These are phyloP conservation scores for Microtus montanus DNA, from an alignment of 2,113 vertebrate genomes.

Conservation along the genomic window DNA sequence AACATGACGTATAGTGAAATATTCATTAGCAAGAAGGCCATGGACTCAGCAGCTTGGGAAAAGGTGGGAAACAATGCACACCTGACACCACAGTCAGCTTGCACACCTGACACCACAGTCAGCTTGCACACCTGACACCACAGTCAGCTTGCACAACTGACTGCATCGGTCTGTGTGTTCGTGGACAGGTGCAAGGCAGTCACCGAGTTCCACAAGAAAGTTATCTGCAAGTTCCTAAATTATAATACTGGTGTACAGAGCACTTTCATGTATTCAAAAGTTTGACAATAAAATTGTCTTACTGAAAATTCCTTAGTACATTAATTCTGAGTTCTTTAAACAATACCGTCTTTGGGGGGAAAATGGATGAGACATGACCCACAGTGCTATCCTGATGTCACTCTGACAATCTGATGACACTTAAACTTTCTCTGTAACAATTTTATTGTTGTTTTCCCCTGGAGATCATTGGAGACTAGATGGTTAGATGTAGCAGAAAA, in stretches of 20 bases:
- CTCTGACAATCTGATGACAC: neutral
- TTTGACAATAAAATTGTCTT: neutral
- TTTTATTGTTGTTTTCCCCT: neutral
- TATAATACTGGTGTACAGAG: neutral
- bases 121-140: neutral
- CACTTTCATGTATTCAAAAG: neutral
- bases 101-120: neutral
- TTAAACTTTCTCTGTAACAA: neutral
- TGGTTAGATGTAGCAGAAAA: neutral
- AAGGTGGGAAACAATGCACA: neutral
- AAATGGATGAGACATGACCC: neutral
- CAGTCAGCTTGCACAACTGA: neutral
- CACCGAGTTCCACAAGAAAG: neutral
- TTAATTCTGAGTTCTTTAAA: neutral
- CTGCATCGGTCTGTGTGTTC: neutral
- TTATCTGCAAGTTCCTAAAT: constrained; percentile 24
- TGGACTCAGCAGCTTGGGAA: neutral
- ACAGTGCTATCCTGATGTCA: neutral
- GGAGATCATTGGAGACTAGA: neutral
- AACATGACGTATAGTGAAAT: neutral
- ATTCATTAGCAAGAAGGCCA: neutral
- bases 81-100: neutral
- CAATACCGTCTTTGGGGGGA: neutral
- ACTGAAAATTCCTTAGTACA: neutral
- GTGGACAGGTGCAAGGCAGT: neutral